Evolutionary conservation across 2,797 vertebrate species (phyloP).

Genomic region (Furcifer pardalis): DNA sequence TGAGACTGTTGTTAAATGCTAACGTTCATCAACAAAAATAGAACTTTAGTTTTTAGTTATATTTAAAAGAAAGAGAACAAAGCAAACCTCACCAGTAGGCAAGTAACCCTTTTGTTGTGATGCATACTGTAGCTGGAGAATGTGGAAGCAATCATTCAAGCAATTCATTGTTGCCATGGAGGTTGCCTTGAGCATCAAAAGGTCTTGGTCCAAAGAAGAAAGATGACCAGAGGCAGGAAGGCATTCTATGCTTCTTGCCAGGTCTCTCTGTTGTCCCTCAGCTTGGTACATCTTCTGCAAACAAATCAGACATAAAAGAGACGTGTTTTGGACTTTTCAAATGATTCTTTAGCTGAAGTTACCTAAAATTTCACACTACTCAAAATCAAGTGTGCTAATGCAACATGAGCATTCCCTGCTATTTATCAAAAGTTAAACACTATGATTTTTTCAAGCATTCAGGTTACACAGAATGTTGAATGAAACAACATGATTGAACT

Average conservation of each 20-base stretch:
- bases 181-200: slow-evolving; percentile 97
- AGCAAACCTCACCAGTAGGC: slow-evolving; percentile 79
- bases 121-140: slow-evolving; percentile 94
- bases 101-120: slow-evolving; percentile 87
- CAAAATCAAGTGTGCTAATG: background rate
- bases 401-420: background rate
- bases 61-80: background rate
- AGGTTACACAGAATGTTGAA: background rate
- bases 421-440: background rate
- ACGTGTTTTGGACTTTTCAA: background rate
- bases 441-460: background rate
- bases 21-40: background rate
- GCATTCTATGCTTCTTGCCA: slow-evolving; percentile 94
- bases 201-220: slow-evolving; percentile 94
- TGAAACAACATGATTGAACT: background rate
- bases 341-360: background rate
- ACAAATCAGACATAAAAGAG: slow-evolving; percentile 41
- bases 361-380: background rate
- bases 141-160: slow-evolving; percentile 96
- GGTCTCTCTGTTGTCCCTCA: slow-evolving; percentile 92
- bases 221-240: slow-evolving; percentile 88
- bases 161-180: slow-evolving; percentile 99
- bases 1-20: background rate
- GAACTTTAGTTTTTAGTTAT: background rate
- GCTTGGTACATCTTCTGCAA: slow-evolving; percentile 96